These are phyloP conservation scores for Iselma pallidipennis DNA, from an alignment of 2,888 invertebrate genomes.

Conservation along the genomic window DNA sequence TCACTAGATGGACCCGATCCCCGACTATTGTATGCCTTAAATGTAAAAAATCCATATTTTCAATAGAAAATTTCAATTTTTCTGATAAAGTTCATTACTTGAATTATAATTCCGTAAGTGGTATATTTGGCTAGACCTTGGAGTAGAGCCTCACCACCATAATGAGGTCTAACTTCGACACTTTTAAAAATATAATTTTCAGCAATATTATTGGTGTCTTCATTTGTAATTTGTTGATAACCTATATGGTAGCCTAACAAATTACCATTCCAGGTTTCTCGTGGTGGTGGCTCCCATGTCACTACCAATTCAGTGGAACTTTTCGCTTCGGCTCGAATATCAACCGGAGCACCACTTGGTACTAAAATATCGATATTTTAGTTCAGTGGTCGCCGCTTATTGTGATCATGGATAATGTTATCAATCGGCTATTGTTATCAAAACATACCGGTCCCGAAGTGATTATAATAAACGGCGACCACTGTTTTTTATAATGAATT, in stretches of 20 bases:
- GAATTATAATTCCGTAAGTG: constrained; percentile 80
- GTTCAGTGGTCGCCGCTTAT: too few relatives aligned
- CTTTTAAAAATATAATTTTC: constrained; percentile 72
- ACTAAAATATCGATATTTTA: too few relatives aligned
- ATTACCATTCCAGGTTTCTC: constrained; percentile 86
- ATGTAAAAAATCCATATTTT: too few relatives aligned
- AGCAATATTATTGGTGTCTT: constrained; percentile 38
- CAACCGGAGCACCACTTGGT: constrained; percentile 80
- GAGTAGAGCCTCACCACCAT: constrained; percentile 69
- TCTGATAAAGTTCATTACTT: constrained; percentile 54
- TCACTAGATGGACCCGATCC: constrained; percentile 85
- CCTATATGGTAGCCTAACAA: constrained; percentile 86
- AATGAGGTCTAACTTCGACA: constrained; percentile 75
- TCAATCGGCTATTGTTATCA: too few relatives aligned
- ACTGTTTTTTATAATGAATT: too few relatives aligned
- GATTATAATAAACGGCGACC: too few relatives aligned
- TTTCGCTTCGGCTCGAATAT: constrained; percentile 80
- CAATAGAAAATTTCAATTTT: not conserved
- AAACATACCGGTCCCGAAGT: too few relatives aligned
- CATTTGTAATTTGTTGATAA: constrained; percentile 69
- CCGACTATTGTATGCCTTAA: constrained; percentile 83
- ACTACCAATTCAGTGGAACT: constrained; percentile 84
- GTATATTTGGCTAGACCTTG: constrained; percentile 78
- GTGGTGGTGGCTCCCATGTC: constrained; percentile 85
- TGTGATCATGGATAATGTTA: too few relatives aligned